Evolutionary conservation across 2,888 invertebrate species (phyloP), one percentile per base, ranked within the genome.

Genomic region (Rhimphoctona megacephalus): DNA sequence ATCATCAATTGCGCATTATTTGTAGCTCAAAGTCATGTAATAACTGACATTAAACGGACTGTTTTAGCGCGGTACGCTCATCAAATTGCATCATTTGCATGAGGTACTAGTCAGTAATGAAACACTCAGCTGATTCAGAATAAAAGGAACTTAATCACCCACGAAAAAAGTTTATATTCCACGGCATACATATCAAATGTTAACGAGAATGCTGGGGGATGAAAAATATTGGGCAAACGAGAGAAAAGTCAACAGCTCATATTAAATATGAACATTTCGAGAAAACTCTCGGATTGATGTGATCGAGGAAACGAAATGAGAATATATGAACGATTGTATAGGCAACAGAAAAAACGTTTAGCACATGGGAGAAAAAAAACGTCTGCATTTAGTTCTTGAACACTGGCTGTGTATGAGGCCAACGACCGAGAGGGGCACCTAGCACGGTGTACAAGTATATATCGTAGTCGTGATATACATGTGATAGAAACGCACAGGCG

Each of bases 401-500:
- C 69, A 67, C 43, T 64, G 64, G 64, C 36, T 46, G 61, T 25
- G 49, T 79, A 57, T 39, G 86, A 77, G 86, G 83, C 83, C 86
- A 86, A 86, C 83, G 86, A 86, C 86, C 86, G 86, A 77, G 77
- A 54, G 67, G n/a, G 66, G 19, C 52, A 57, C 9, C 30, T 57
- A 43, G n/a, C 19, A 33, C 33, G 43, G 36, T 43, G 57, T 57
- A 22, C 69, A 43, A 46, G 67, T 61, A n/a, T 72, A 33, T 43
- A 43, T 43, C 54, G 66, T 64, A 66, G 64, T 81, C 14, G 54
- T 52, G 19, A 52, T 25, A 54, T 67, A 39, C 49, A 33, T 57
- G 78, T n/a, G 76, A 74, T 69, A 49, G 33, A 30, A 79, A 79
- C 83, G 85, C 80, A 86, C 85, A 86, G 85, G 85, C 85, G 85